Percentiles rank a stretch among this genome's conserved stretches.
Conservation (phyloP, 1,140 invertebrate genomes). For the Apocrypta bakeri region DNA sequence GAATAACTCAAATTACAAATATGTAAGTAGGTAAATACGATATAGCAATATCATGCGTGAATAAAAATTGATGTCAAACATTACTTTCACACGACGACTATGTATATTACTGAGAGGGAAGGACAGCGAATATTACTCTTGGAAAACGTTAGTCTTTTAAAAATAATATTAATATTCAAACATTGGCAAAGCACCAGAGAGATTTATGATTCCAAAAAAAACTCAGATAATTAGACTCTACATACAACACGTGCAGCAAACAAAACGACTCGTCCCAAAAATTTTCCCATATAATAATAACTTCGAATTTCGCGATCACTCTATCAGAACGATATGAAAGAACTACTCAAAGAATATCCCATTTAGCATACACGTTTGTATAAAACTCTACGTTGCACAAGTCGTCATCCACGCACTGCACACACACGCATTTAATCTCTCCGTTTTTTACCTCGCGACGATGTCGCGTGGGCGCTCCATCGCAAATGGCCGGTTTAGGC, state of each 20-base stretch:
- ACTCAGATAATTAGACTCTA: not conserved
- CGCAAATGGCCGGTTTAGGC: constrained; percentile 21
- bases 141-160: not conserved
- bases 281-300: not conserved
- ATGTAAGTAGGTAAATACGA: too few species aligned
- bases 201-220: not conserved
- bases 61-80: not conserved
- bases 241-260: not conserved
- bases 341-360: too few species aligned
- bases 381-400: not conserved
- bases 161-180: not conserved
- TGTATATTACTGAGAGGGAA: not conserved
- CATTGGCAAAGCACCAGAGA: not conserved
- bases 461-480: not conserved
- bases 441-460: not conserved
- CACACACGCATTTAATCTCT: not conserved
- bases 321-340: not conserved
- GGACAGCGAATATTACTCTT: not conserved
- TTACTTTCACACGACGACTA: not conserved
- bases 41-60: not conserved
- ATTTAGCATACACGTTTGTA: too few species aligned
- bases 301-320: not conserved
- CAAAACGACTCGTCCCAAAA: too few species aligned
- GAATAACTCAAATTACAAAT: not conserved
- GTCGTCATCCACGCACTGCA: too few species aligned